A percentile compares a stretch with the other conserved stretches of the same genome.
These are phyloP conservation scores for Philypnodon macrostomus DNA, from an alignment of 2,797 vertebrate genomes.

Conservation along the genomic window DNA sequence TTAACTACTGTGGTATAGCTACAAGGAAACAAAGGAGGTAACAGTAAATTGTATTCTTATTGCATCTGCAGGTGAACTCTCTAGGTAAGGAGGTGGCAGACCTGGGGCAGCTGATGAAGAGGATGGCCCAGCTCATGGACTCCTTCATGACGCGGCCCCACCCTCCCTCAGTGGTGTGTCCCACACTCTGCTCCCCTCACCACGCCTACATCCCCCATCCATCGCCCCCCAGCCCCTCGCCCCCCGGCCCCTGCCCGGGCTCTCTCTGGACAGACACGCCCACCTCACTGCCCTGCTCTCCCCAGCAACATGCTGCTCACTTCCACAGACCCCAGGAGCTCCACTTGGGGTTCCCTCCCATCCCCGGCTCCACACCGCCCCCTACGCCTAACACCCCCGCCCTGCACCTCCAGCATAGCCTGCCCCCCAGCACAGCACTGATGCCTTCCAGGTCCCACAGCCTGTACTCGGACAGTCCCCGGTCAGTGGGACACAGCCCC, in stretches of 20 bases:
- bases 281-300: slow-evolving; percentile 47
- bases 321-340: slow-evolving; percentile 55
- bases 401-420: slow-evolving; percentile 23
- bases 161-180: slow-evolving; percentile 50
- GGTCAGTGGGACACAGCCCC: slow-evolving; percentile 50
- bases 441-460: slow-evolving; percentile 37
- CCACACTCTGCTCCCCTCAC: slow-evolving; percentile 57
- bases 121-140: slow-evolving; percentile 75
- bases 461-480: slow-evolving; percentile 29
- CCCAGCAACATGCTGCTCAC: slow-evolving; percentile 41
- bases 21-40: too few species aligned
- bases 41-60: slow-evolving; percentile 4
- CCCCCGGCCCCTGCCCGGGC: slow-evolving; percentile 32
- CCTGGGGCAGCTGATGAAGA: slow-evolving; percentile 71
- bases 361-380: slow-evolving; percentile 25
- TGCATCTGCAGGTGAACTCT: slow-evolving; percentile 63
- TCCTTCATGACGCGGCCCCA: slow-evolving; percentile 53
- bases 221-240: slow-evolving; percentile 18
- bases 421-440: slow-evolving; percentile 20
- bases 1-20: too few species aligned
- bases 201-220: slow-evolving; percentile 39
- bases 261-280: slow-evolving; percentile 55
- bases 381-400: slow-evolving; percentile 15
- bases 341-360: slow-evolving; percentile 33
- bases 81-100: slow-evolving; percentile 77